Conservation (phyloP, 2,113 vertebrate species). For the Nibea albiflora region DNA sequence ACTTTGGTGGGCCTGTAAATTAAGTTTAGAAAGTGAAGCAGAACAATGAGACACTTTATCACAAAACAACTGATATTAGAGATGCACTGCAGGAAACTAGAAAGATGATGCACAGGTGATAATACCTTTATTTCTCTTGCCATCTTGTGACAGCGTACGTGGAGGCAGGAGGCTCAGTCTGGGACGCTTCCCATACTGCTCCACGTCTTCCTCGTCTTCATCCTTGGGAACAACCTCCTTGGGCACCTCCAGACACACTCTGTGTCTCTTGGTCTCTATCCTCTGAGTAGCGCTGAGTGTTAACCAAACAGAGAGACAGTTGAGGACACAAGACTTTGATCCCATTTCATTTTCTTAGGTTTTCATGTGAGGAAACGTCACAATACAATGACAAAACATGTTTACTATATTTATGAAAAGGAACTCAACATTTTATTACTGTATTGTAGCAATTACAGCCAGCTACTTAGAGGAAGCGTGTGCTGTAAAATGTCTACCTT, state of each 20-base stretch:
- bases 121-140: slow-evolving; percentile 75
- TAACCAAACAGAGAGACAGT: slow-evolving; percentile 40
- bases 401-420: not conserved
- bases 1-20: slow-evolving; percentile 76
- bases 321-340: not conserved
- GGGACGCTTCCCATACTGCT: slow-evolving; percentile 77
- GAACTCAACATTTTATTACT: not conserved
- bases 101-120: not conserved
- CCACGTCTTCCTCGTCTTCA: slow-evolving; percentile 80
- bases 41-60: not conserved
- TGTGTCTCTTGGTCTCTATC: slow-evolving; percentile 96
- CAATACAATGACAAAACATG: not conserved
- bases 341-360: not conserved
- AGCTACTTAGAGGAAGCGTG: not conserved
- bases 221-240: slow-evolving; percentile 92
- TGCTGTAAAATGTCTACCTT: not conserved
- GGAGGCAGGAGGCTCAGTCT: slow-evolving; percentile 75
- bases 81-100: not conserved
- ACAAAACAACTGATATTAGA: not conserved
- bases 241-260: slow-evolving; percentile 94
- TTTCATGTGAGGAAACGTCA: not conserved
- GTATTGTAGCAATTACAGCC: not conserved
- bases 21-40: not conserved
- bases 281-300: slow-evolving; percentile 89
- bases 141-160: slow-evolving; percentile 55